Base-by-base conservation (phyloP, 2,113 vertebrate species). In the Heterochromis multidens region DNA sequence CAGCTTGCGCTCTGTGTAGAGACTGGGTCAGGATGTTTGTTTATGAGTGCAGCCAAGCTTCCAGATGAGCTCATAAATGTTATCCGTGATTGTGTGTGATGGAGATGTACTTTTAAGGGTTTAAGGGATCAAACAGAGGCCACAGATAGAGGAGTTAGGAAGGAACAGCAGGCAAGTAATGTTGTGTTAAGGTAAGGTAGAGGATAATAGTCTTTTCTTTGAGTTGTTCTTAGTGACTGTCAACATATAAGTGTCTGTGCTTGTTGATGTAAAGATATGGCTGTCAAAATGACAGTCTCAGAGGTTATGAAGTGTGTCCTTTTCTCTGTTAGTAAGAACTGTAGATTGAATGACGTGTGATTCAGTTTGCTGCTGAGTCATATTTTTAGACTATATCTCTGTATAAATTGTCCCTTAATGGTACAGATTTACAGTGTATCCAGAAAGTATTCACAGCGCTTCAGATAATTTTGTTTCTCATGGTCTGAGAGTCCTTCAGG, bases 21-120 rank as follows among this genome's bases (percentile, higher is more conserved):
- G 52, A 81, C 6, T 59, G 40, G 83, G 57, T 57, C 31, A 37
- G 67, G n/a, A 62, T 63, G 74, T 76, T 74, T 74, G 67, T 31
- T 74, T 49, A 49, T 6, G 6, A 19, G 81, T 23, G 52, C 70
- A 74, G 54, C 19, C 2, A 72, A 77, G 74, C 81, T 52, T 86
- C 77, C 29, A 80, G 58, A 37, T 85, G 79, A 37, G 63, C 88
- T 85, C 67, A 77, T 88, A 88, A 86, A 89, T 72, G 35, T 79
- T 85, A 90, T 79, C 82, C 35, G 91, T 84, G 67, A 62, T 56
- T 52, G 40, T 81, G 80, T 77, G 60, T 11, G 19, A 74, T 74
- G 43, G 79, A 88, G 83, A 83, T 80, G 85, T 89, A 83, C 90
- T 86, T 57, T n/a, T n/a, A n/a, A 33, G 23, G 7, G 70, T 85